Conservation (phyloP, 2,797 vertebrate genomes). For the Phataginus tricuspis region DNA sequence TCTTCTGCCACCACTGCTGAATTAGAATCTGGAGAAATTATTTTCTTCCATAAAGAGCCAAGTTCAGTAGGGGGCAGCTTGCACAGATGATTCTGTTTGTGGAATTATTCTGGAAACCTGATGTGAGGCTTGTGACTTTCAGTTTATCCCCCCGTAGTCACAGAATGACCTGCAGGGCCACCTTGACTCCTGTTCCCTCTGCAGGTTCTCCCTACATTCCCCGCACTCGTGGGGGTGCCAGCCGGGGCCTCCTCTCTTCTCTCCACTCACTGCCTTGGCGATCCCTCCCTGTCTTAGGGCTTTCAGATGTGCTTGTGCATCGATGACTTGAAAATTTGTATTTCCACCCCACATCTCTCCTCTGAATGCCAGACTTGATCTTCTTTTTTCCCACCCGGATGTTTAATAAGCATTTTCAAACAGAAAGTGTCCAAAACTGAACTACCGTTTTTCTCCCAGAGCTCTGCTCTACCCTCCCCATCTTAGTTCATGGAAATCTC, state of each 20-base stretch:
- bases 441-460: background rate
- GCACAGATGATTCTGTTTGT: background rate
- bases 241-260: background rate
- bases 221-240: too few species aligned
- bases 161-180: accelerated
- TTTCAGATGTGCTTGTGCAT: background rate
- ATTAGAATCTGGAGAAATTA: background rate
- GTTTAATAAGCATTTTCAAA: background rate
- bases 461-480: background rate
- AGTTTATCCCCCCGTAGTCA: background rate
- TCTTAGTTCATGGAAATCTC: background rate
- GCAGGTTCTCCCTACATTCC: background rate
- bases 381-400: background rate
- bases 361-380: background rate
- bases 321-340: background rate
- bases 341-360: background rate
- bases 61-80: background rate
- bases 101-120: background rate
- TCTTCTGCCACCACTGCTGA: background rate
- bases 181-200: background rate
- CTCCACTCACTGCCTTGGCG: background rate
- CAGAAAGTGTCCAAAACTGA: background rate
- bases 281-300: background rate
- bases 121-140: background rate
- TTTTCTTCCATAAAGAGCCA: background rate